phyloP scores from a whole-genome alignment of 35 echinoderm and acorn worm species.

The Apostichopus parvimensis region DNA sequence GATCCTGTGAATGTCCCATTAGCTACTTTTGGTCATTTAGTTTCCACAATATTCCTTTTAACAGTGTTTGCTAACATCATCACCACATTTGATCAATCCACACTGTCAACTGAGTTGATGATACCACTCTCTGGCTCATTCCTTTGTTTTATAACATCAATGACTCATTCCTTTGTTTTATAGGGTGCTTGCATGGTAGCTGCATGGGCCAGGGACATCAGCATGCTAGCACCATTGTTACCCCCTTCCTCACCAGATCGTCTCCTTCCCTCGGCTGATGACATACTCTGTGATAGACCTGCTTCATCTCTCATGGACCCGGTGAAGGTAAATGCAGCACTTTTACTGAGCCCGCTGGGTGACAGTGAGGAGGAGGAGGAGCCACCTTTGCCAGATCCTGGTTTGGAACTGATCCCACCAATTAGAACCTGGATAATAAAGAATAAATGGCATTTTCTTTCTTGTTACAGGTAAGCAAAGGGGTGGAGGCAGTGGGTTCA shows the following conservation, averaged over 20 bases:
- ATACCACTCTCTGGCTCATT: too few relatives aligned
- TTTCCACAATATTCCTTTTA: too few relatives aligned
- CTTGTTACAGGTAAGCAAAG: too few relatives aligned
- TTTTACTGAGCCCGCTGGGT: conserved; percentile 24
- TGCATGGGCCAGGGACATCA: conserved; percentile 96
- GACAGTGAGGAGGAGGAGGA: conserved; percentile 18
- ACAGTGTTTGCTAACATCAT: too few relatives aligned
- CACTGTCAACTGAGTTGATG: too few relatives aligned
- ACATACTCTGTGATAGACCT: conserved; percentile 43
- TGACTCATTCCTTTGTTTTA: conserved; percentile 44
- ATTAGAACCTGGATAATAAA: not conserved
- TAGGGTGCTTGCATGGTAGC: conserved; percentile 86
- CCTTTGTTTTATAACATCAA: too few relatives aligned
- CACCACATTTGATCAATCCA: too few relatives aligned
- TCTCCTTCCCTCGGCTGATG: conserved; percentile 25
- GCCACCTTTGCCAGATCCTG: not conserved
- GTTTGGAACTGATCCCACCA: conserved; percentile 14
- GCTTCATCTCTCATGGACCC: conserved; percentile 25
- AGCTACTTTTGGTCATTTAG: too few relatives aligned
- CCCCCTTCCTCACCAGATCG: conserved; percentile 12
- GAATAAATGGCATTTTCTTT: too few relatives aligned
- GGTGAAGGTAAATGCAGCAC: not conserved
- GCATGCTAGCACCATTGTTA: conserved; percentile 69
- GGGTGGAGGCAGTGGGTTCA: too few relatives aligned
- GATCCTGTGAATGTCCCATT: too few relatives aligned